Conservation (phyloP, 1,140 invertebrate species). For the Drosophila serrata region DNA sequence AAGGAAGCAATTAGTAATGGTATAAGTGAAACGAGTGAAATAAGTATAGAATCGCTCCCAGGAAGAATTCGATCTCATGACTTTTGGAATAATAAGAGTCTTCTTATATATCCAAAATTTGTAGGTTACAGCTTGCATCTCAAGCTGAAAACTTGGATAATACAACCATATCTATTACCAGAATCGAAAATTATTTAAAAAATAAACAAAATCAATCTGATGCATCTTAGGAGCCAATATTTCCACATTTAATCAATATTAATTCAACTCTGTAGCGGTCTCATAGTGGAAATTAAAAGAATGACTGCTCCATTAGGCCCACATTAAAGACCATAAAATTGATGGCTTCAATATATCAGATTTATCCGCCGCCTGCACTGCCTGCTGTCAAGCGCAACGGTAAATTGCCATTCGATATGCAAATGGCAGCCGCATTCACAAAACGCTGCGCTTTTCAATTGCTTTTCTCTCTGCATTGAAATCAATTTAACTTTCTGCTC, state of each 20-base stretch:
- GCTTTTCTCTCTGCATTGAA: constrained; percentile 74
- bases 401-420: constrained; percentile 78
- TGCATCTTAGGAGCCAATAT: constrained; percentile 7
- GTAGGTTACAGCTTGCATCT: neutral
- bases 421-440: constrained; percentile 75
- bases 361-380: constrained; percentile 12
- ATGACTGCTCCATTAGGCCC: constrained; percentile 11
- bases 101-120: too few relatives aligned
- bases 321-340: constrained; percentile 35
- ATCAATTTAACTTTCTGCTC: constrained; percentile 82
- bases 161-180: neutral
- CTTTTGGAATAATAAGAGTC: neutral
- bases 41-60: neutral
- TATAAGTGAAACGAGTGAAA: neutral
- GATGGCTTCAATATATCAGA: constrained; percentile 20
- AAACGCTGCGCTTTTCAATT: constrained; percentile 80
- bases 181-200: neutral
- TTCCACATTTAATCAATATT: too few relatives aligned
- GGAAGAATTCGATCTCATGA: neutral
- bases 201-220: neutral
- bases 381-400: constrained; percentile 71
- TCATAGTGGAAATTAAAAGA: constrained; percentile 1
- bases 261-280: constrained; percentile 2
- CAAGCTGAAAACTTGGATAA: neutral
- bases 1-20: neutral